Evolutionary conservation across 2,888 invertebrate genomes (phyloP), one percentile per base, ranked within the genome.

Genomic region (Volucella bombylans): DNA sequence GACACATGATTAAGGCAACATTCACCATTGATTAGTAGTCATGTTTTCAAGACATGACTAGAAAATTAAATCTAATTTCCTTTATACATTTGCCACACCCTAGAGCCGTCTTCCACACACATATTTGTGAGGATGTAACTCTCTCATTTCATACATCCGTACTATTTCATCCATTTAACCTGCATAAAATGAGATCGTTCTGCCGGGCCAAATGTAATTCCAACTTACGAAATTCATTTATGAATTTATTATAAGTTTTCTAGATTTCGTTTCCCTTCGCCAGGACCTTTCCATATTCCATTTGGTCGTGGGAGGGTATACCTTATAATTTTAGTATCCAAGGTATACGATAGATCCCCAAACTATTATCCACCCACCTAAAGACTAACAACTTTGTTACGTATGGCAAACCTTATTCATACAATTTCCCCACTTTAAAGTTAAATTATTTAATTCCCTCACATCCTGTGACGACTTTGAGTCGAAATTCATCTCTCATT

Each of bases 171-270:
- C 41, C 47, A 38, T 71, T 71, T 78, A 71, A 64, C 69, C 71
- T 71, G 57, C 54, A 71, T 49, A 65, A 77, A 54, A 61, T 68
- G 55, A 67, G 54, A 52, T 49, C 50, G 59, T 18, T 57, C 61
- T 45, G 23, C 39, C 57, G 38, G 62, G 71, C 8, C 54, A 74
- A 79, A 83, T 79, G 61, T 55, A 71, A 79, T 83, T 79, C 47
- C 74, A 82, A 78, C 73, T 82, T 76, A 71, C 76, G 18, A 82
- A 76, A 83, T 79, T 80, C 83, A 54, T 83, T 83, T 83, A 83
- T 79, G 83, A 79, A 83, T 79, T 79, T 55, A 55, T 83, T 79
- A 83, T 83, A 79, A 74, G 79, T 83, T 83, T 83, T 67, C 83
- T 83, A 67, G 61, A 83, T 79, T 83, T 79, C 69, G 49, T 76